Conservation (phyloP, 2,888 invertebrate species). For the Cosmorhoe ocellata region DNA sequence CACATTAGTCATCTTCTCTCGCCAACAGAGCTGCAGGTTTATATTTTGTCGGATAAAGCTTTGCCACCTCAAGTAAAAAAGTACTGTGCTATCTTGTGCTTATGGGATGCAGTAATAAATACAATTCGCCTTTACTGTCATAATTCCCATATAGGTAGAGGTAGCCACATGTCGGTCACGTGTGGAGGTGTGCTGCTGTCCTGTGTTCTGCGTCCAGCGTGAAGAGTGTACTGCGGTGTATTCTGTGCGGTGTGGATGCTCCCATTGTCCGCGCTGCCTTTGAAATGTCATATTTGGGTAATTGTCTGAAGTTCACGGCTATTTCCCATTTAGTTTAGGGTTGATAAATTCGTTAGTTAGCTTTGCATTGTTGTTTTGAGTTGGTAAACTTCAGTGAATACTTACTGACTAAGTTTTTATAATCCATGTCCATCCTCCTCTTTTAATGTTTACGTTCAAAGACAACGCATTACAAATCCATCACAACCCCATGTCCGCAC, state of each 20-base stretch:
- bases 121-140: too few relatives aligned
- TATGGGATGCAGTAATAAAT: too few relatives aligned
- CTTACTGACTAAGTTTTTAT: too few relatives aligned
- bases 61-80: too few relatives aligned
- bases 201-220: not conserved
- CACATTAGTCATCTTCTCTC: too few relatives aligned
- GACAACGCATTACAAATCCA: slow-evolving; percentile 35
- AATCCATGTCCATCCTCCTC: too few relatives aligned
- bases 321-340: slow-evolving; percentile 11
- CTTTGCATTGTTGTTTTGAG: slow-evolving; percentile 5
- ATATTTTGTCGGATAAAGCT: too few relatives aligned
- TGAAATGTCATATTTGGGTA: slow-evolving; percentile 18
- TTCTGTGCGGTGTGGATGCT: not conserved
- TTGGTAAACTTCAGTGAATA: not conserved
- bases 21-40: too few relatives aligned
- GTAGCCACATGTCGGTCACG: too few relatives aligned
- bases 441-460: slow-evolving; percentile 25
- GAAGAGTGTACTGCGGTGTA: not conserved
- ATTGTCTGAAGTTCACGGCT: slow-evolving; percentile 14
- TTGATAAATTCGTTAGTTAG: slow-evolving; percentile 15
- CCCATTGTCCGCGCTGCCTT: slow-evolving; percentile 14
- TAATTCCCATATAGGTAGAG: too few relatives aligned
- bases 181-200: too few relatives aligned
- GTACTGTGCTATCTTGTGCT: too few relatives aligned
- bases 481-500: slow-evolving; percentile 37